Evolutionary conservation across 2,113 vertebrate species (phyloP).

Genomic region (Xiphophorus hellerii): DNA sequence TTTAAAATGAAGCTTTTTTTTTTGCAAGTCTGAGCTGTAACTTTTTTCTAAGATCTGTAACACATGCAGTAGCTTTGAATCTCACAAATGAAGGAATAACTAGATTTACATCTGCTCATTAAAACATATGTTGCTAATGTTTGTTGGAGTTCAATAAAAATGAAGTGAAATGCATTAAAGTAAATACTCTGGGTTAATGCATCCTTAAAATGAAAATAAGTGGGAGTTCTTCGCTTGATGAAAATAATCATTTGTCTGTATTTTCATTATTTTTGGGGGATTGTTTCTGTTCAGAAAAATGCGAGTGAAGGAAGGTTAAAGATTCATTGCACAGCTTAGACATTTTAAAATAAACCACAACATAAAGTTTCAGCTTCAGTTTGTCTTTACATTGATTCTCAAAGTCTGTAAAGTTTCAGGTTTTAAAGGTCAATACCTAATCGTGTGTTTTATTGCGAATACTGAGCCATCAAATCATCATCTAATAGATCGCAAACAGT

Average conservation of each 20-base stretch:
- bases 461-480: neutral
- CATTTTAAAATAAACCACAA: neutral
- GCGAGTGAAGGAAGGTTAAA: no score
- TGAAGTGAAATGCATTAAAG: no score
- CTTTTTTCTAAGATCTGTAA: neutral
- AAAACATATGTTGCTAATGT: no score
- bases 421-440: neutral
- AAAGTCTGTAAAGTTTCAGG: neutral
- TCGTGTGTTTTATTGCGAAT: neutral
- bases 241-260: no score
- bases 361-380: neutral
- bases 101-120: no score
- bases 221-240: neutral
- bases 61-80: neutral
- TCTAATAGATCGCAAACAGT: neutral
- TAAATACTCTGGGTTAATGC: neutral
- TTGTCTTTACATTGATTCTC: neutral
- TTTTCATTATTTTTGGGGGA: neutral
- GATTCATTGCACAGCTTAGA: neutral
- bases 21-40: neutral
- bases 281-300: neutral
- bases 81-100: no score
- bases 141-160: no score
- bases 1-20: neutral
- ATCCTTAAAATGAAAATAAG: neutral